Base-by-base conservation (phyloP, 2,113 vertebrate species). In the Grantiella picta region DNA sequence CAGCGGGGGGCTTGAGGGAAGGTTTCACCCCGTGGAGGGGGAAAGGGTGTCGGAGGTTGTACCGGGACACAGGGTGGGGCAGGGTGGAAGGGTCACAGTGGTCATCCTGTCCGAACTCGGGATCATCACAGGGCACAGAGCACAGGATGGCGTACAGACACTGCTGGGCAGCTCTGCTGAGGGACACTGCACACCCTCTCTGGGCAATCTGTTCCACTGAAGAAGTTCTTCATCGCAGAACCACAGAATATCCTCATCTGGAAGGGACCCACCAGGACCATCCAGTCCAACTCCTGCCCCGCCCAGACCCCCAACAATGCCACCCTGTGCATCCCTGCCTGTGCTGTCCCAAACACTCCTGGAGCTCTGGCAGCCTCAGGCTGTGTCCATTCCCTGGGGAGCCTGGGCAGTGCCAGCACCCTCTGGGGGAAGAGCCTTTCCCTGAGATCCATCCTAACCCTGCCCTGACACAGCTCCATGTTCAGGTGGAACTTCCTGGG, bases 391-490 rank as follows among this genome's bases (percentile, higher is more conserved):
- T 29, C 15, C 29, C 35, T 57, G 52, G 25, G 36, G 47, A 70
- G n/a, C n/a, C 47, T 18, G 14, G 7, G 21, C 40, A 42, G 42
- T 56, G 85, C 42, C 54, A 15, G 4, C 10, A 5, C 40, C 11
- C 16, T 16, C 47, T 13, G 21, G 20, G 29, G 28, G 24, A 61
- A 54, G 47, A 54, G 3, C 12, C 7, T 47, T 70, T 33, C 21
- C 23, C 56, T 40, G 7, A 2, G 5, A 1, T 20, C 15, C 65
- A 35, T 4, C 15, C n/a, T 47, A 9, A 47, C 0, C 14, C 15
- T 47, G 0, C n/a, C 7, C n/a, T 49, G 29, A 2, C 24, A 6
- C 20, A 31, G 40, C 24, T 79, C 31, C 57, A 5, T 12, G 22
- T 15, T 35, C 42, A 15, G 20, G 22, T 35, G 25, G 29, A 29